Base-by-base conservation (phyloP, 2,888 invertebrate species). In the Yponomeuta plumbellus region DNA sequence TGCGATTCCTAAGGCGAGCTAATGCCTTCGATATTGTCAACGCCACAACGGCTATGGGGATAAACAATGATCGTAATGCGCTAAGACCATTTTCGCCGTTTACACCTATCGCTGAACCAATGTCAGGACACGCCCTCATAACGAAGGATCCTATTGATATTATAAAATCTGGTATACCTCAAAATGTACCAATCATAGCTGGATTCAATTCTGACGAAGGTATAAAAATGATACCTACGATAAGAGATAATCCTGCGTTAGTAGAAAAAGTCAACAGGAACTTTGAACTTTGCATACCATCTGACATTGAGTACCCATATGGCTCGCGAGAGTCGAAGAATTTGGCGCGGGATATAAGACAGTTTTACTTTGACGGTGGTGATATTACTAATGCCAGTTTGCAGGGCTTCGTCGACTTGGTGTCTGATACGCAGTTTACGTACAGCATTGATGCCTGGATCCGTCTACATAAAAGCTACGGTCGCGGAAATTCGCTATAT, bases 131-230 rank as follows among this genome's bases (percentile, higher is more conserved):
- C 61, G 74, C 80, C 21, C 75, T 88, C 67, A 71, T 88, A 13
- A 78, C 78, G 4, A 75, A 79, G 26, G 67, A 80, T 23, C 87
- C 88, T 1, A 73, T 73, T 44, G 71, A 74, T 44, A 71, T 80
- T 59, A 73, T 86, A 65, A 70, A 73, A 65, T 70, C 71, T n/a
- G 81, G 82, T 8, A 71, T 80, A 13, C 78, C 82, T 59, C 75
- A 79, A 63, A 75, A 83, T 66, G 73, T 84, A 6, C 85, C 85
- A 1, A 76, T 85, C 70, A 72, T 89, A 62, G 73, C 78, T 13
- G 85, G 87, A 22, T 74, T 85, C 17, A 85, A 82, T 64, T 74
- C 80, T 22, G 76, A 82, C 67, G 88, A 88, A 74, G 84, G 84
- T 6, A 67, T 74, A 21, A 71, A 70, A 59, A 70, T 73, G 64